These are phyloP conservation scores for Oegoconia quadripuncta DNA, from an alignment of 2,888 invertebrate genomes.

Conservation along the genomic window DNA sequence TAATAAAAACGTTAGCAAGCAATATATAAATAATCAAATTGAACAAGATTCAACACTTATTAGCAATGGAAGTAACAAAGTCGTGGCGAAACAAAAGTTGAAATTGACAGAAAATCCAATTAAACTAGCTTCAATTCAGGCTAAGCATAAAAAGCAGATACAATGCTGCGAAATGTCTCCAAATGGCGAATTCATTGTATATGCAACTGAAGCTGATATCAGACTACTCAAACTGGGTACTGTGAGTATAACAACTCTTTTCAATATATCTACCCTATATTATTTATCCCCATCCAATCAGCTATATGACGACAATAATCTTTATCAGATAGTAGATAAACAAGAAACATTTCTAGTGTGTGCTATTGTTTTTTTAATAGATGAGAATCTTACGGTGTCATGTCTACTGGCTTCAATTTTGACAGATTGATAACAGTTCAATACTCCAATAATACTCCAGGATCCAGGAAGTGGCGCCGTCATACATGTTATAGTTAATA, in stretches of 20 bases:
- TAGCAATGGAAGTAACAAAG: conserved; percentile 28
- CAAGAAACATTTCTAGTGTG: too few species aligned
- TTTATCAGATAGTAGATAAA: too few species aligned
- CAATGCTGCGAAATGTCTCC: conserved; percentile 84
- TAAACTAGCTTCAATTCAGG: conserved; percentile 84
- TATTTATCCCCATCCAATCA: too few species aligned
- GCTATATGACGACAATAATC: too few species aligned
- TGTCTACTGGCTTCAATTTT: too few species aligned
- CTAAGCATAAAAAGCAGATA: conserved; percentile 83
- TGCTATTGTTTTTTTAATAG: too few species aligned
- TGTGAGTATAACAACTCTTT: conserved; percentile 48
- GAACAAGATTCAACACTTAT: conserved; percentile 54
- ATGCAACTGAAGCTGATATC: conserved; percentile 83
- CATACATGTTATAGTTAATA: too few species aligned
- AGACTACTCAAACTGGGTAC: conserved; percentile 83
- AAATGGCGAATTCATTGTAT: conserved; percentile 85
- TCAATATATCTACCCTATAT: too few species aligned
- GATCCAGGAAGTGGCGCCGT: too few species aligned
- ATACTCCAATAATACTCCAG: too few species aligned
- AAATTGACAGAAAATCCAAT: conserved; percentile 77
- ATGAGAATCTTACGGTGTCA: too few species aligned
- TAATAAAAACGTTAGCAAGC: conserved; percentile 26
- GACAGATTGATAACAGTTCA: too few species aligned
- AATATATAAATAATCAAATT: conserved; percentile 30
- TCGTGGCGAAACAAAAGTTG: conserved; percentile 39